These are phyloP conservation scores for Acropora yongei DNA, from an alignment of 64 coral and sea anemone species.

Conservation along the genomic window DNA sequence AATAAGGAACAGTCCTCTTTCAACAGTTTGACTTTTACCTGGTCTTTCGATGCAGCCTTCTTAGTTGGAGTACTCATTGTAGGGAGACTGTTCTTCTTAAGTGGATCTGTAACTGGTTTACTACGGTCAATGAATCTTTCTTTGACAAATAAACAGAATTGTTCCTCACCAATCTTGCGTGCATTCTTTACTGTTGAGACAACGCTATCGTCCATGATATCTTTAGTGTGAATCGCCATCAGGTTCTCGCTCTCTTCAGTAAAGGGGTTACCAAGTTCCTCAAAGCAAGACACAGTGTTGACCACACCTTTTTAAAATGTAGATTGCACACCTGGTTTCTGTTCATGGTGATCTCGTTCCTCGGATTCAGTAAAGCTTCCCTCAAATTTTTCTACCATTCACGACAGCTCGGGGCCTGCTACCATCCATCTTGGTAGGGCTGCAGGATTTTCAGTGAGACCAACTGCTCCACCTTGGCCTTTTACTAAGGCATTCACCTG, in stretches of 20 bases:
- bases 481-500: slow-evolving; percentile 44
- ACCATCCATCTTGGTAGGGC: slow-evolving; percentile 47
- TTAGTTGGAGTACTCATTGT: background rate
- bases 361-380: background rate
- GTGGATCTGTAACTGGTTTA: slow-evolving; percentile 15
- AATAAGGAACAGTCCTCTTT: background rate
- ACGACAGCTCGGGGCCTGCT: slow-evolving; percentile 23
- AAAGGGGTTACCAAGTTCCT: slow-evolving; percentile 52
- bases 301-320: slow-evolving; percentile 34
- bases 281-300: slow-evolving; percentile 27
- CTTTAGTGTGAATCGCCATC: slow-evolving; percentile 45
- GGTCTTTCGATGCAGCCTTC: slow-evolving; percentile 28
- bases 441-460: slow-evolving; percentile 44
- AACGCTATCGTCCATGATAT: slow-evolving; percentile 34
- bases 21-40: background rate
- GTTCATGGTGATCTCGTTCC: slow-evolving; percentile 21
- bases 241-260: slow-evolving; percentile 1
- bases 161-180: slow-evolving; percentile 17
- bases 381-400: slow-evolving; percentile 47
- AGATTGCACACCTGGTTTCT: slow-evolving; percentile 21
- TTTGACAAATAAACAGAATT: slow-evolving; percentile 25
- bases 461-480: slow-evolving; percentile 45
- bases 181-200: slow-evolving; percentile 19
- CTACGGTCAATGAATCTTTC: slow-evolving; percentile 8
- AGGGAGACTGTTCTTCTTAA: slow-evolving; percentile 19